phyloP scores from a whole-genome alignment of 1,140 invertebrate species.

The Drosophila pseudoobscura region DNA sequence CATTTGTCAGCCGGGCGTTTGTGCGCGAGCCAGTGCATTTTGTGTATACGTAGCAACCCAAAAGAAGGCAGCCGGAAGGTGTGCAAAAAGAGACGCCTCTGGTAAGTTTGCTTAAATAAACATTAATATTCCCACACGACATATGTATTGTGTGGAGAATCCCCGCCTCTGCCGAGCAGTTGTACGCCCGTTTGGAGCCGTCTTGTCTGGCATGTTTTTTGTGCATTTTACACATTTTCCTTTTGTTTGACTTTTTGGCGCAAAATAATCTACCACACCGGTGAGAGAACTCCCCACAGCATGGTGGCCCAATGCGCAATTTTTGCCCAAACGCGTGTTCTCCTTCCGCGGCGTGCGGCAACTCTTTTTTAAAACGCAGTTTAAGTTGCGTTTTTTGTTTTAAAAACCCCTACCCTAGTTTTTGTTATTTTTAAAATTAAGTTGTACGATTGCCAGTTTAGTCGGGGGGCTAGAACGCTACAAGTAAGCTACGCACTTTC shows the following conservation, averaged over 20 bases:
- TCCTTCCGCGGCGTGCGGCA: not conserved
- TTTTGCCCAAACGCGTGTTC: conserved; percentile 5
- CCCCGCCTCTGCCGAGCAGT: too few species aligned
- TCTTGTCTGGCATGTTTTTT: conserved; percentile 6
- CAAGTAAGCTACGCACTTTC: conserved; percentile 9
- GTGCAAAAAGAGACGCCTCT: conserved; percentile 32
- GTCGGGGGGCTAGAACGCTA: not conserved
- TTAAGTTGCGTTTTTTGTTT: not conserved
- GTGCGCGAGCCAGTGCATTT: not conserved
- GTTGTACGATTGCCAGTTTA: not conserved
- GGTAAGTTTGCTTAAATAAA: conserved; percentile 25
- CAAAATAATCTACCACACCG: conserved; percentile 48
- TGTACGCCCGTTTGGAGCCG: not conserved
- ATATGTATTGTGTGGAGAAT: too few species aligned
- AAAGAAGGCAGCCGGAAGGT: conserved; percentile 22
- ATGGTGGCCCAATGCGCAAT: not conserved
- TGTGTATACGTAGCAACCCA: not conserved
- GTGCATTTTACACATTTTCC: conserved; percentile 15
- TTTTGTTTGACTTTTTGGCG: conserved; percentile 71
- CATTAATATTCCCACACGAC: too few species aligned
- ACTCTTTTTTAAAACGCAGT: not conserved
- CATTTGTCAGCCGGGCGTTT: too few species aligned
- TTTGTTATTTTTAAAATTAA: too few species aligned
- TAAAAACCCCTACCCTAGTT: too few species aligned
- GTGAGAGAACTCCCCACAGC: conserved; percentile 14